These are phyloP conservation scores for Limnephilus marmoratus DNA, from an alignment of 2,888 invertebrate genomes.

Conservation along the genomic window DNA sequence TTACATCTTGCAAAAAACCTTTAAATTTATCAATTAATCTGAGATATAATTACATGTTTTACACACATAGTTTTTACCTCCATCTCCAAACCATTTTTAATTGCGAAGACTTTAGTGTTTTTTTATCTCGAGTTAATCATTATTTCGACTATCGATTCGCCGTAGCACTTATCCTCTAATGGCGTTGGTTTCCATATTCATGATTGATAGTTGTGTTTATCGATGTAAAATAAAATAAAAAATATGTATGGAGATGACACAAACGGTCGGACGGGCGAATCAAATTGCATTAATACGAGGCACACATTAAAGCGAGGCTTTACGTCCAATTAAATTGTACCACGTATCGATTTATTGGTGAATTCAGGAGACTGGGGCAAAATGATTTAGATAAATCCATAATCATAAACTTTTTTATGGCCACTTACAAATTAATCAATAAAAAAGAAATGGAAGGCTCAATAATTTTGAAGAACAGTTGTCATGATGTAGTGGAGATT, in stretches of 20 bases:
- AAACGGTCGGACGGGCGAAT: not conserved
- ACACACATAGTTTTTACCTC: not conserved
- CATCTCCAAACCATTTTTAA: not conserved
- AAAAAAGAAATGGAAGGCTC: too few relatives aligned
- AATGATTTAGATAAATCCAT: not conserved
- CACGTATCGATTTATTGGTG: not conserved
- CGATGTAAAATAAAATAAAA: not conserved
- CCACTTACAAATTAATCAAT: not conserved
- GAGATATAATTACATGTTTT: not conserved
- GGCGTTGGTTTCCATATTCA: not conserved
- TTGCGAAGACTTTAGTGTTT: not conserved
- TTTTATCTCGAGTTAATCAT: not conserved
- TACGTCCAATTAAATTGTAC: not conserved
- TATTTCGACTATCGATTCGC: not conserved
- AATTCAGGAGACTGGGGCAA: not conserved
- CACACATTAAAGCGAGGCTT: not conserved
- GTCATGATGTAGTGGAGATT: too few relatives aligned
- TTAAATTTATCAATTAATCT: not conserved
- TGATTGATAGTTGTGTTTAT: not conserved
- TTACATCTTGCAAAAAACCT: too few relatives aligned
- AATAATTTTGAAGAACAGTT: too few relatives aligned
- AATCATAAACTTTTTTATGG: not conserved
- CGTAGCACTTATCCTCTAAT: not conserved
- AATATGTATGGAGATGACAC: not conserved
- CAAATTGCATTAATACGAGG: constrained; percentile 18